Percentiles rank a stretch among this genome's conserved stretches.
phyloP scores from a whole-genome alignment of 2,797 vertebrate genomes.

The Artibeus jamaicensis region DNA sequence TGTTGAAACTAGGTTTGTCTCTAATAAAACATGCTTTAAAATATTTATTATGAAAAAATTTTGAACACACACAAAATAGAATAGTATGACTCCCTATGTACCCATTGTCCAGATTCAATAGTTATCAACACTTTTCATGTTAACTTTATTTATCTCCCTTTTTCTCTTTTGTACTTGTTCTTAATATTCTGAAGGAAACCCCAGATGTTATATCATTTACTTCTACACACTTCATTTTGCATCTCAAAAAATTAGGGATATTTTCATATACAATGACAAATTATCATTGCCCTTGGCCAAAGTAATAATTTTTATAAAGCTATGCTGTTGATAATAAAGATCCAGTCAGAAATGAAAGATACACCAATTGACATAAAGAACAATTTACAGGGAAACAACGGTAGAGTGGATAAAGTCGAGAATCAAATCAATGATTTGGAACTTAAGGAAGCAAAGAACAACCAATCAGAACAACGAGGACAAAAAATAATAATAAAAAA shows the following conservation, averaged over 20 bases:
- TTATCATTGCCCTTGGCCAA: neutral
- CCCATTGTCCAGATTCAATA: neutral
- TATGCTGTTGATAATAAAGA: neutral
- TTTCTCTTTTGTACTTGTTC: neutral
- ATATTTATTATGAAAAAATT: neutral
- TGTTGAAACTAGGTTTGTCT: neutral
- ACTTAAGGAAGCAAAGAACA: neutral
- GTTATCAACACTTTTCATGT: conserved; percentile 12
- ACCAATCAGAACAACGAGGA: neutral
- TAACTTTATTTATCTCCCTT: neutral
- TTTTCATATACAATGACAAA: conserved; percentile 17
- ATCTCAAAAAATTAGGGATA: neutral
- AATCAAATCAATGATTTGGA: too few relatives aligned
- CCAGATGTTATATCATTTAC: neutral
- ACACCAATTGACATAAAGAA: neutral
- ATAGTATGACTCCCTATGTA: neutral
- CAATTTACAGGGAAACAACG: too few relatives aligned
- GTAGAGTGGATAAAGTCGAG: too few relatives aligned
- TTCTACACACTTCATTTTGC: neutral
- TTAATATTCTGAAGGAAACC: conserved; percentile 42
- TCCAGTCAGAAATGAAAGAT: neutral
- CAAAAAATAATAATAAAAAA: neutral
- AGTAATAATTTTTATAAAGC: conserved; percentile 43
- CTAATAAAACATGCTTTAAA: conserved; percentile 44
- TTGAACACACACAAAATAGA: neutral